Evolutionary conservation across 53 echinoderm and acorn worm genomes (phyloP), one percentile per base, ranked within the genome.

Genomic region (Zoroaster sp.): DNA sequence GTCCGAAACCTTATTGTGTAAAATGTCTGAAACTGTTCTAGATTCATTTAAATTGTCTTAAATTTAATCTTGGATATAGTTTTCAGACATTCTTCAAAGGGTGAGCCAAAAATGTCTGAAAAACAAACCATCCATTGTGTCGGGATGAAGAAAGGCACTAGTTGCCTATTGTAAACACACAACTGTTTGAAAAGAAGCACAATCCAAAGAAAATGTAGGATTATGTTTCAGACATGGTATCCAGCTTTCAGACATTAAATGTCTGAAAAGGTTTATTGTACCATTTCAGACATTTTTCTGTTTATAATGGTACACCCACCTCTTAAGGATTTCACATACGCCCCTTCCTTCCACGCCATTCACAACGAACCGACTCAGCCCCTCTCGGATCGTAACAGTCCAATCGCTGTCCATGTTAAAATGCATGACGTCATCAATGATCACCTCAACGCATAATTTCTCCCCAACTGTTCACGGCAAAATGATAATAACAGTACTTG

Each of bases 341-440:
- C 83, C 83, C 70, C 35, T 4, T 23, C 83, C 83, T 15, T 1
- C 7, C 6, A 83, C 71, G 10, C 83, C 83, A 35, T 83, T 83
- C 11, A 83, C 83, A 7, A 4, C 46, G 34, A 83, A 83, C 43
- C 49, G 69, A 35, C 71, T 71, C 70, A 83, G 46, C 20, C 83
- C 83, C 46, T 83, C 83, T 4, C 83, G 83, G 43, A 83, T 71
- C 21, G 44, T 30, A 5, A 83, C 83, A 30, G 69, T 83, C 83
- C 83, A 83, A 11, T 83, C 83, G 51, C 49, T 35, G 51, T 83
- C 83, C 83, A 83, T 83, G 71, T 83, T 83, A 49, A 83, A 83
- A 51, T 69, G 34, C 83, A 83, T 83, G 71, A 83, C 71, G 83
- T 83, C 83, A 49, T 71, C 83, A 35, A 83, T 83, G 20, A 12